Conservation (phyloP, 2,888 invertebrate genomes). For the Callosobruchus maculatus region DNA sequence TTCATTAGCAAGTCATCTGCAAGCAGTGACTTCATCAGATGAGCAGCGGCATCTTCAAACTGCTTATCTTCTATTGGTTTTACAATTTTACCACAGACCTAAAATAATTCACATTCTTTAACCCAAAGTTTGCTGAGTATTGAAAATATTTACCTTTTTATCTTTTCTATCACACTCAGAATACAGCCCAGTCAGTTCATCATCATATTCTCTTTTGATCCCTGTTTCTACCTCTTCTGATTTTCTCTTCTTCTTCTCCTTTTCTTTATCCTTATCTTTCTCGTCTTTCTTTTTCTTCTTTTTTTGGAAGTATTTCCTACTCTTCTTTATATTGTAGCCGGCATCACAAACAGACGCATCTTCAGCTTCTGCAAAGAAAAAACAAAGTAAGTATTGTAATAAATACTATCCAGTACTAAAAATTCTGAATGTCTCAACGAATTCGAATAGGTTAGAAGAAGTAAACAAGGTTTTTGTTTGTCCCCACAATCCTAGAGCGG, state of each 20-base stretch:
- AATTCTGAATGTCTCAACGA: too few species aligned
- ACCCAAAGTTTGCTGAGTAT: background rate
- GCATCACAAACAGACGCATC: slow-evolving; percentile 55
- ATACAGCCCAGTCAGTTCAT: slow-evolving; percentile 32
- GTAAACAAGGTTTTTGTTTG: too few species aligned
- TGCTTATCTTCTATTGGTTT: slow-evolving; percentile 31
- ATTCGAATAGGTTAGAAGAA: too few species aligned
- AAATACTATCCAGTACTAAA: too few species aligned
- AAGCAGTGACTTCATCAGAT: slow-evolving; percentile 34
- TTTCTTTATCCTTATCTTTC: slow-evolving; percentile 39
- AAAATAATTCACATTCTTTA: background rate
- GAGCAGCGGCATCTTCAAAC: slow-evolving; percentile 32
- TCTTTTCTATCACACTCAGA: slow-evolving; percentile 33
- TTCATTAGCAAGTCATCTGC: slow-evolving; percentile 34
- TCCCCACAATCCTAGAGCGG: too few species aligned
- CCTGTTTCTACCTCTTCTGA: slow-evolving; percentile 17
- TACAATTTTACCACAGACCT: slow-evolving; percentile 42
- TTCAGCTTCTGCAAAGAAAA: slow-evolving; percentile 47
- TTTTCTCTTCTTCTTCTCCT: slow-evolving; percentile 41
- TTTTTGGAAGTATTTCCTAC: slow-evolving; percentile 41
- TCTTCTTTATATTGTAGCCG: slow-evolving; percentile 52
- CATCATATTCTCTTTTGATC: slow-evolving; percentile 8
- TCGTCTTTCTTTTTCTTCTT: slow-evolving; percentile 25
- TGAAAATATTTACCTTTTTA: slow-evolving; percentile 30
- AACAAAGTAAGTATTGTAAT: background rate